Evolutionary conservation across 1,140 invertebrate genomes (phyloP), one percentile per base, ranked within the genome.

Genomic region (Drosophila nebulosa): DNA sequence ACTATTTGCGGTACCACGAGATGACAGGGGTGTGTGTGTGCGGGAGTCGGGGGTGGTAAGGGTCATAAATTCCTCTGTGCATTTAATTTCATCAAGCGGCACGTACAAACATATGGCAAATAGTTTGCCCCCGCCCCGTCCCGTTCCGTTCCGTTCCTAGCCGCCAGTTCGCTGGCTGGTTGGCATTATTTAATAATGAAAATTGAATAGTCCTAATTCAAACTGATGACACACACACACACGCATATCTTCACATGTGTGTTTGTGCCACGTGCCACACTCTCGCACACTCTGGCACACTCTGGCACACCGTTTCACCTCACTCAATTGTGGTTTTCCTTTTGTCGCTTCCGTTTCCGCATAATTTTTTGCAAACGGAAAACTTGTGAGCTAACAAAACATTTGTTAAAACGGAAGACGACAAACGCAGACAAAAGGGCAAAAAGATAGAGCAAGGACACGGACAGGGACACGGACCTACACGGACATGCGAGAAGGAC

Each of bases 181-280:
- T 46, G 64, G 57, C 84, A 88, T 88, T 88, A 88, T 88, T 88
- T 69, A 88, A 88, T 88, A 88, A 88, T 88, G 75, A 88, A 88
- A 88, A 88, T 88, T 89, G 83, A 88, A 88, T 88, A 89, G 78
- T 83, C 70, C 79, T 81, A 88, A 86, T 88, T 78, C 78, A 50
- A 27, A 30, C 63, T 60, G 73, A 69, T 80, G 78, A 80, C 73
- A 80, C 76, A 77, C 39, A 46, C 16, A 46, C 7, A 46, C 39
- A 46, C 39, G n/a, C 12, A 36, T 12, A 42, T 5, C 1, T 9
- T 14, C 39, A 42, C 30, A 42, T 42, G 59, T 27, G 30, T 32
- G 30, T 4, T 9, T 32, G 52, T n/a, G 71, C 60, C 79, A 84
- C 75, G 79, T 83, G 79, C 73, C 79, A 72, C 65, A 56, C 62